Base-by-base conservation (phyloP, 2,888 invertebrate species). In the Mellilla xanthometata region DNA sequence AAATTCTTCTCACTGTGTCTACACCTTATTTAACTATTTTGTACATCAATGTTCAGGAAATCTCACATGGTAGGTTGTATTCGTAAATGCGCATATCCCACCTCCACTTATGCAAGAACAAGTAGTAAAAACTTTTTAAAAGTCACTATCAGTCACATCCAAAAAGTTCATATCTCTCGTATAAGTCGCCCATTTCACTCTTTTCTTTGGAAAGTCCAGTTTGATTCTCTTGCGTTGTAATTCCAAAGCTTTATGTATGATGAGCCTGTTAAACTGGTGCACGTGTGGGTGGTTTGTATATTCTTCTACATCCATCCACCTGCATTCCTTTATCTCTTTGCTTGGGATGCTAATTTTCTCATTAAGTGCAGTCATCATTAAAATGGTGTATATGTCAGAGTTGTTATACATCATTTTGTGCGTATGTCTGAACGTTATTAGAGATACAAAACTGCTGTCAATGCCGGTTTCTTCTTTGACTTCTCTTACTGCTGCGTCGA, bases 391-490 rank as follows among this genome's bases (percentile, higher is more conserved):
- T 35, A 97, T 92, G 72, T 98, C 98, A 0, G 97, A 96, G 76
- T 96, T 96, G 1, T 91, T 93, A 72, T 94, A 97, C 75, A 92
- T 92, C 65, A 93, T 94, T 39, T 92, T 86, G 70, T 96, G 96
- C 8, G 93, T 91, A 67, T 98, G 97, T 45, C 97, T 91, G 52
- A 97, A 91, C 30, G 94, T 92, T 9, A 97, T 76, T 4, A 98
- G 72, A 1, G 94, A 94, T 42, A 93, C 86, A 72, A 97, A 98
- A 56, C 92, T 88, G 0, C 95, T 91, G 29, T 91, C 78, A 23
- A 98, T 91, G 29, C 96, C 95, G 0, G 98, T 98, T 85, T 98
- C 98, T 85, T 98, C 98, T 34, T 91, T 87, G 0, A 98, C 96
- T 85, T 98, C 98, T 58, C 98, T 91, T 39, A 93, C 90, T 0